These are phyloP conservation scores for Meliscaeva auricollis DNA, from an alignment of 2,888 invertebrate genomes.

Conservation along the genomic window DNA sequence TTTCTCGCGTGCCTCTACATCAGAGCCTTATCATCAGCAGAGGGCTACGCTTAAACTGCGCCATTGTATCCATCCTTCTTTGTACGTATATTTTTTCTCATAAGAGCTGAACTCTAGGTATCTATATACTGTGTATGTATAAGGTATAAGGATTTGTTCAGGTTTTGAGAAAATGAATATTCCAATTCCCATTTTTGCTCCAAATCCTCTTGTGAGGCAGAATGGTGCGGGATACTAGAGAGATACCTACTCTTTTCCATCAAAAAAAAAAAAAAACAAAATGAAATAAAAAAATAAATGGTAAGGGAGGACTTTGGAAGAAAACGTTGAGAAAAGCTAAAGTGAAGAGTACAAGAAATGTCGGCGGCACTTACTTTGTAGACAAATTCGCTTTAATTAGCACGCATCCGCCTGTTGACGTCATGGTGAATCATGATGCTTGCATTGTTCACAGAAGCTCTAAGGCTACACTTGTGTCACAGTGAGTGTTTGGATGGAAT, in stretches of 20 bases:
- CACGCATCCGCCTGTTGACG: constrained; percentile 76
- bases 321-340: constrained; percentile 43
- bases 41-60: constrained; percentile 62
- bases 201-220: constrained; percentile 37
- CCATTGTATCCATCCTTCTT: constrained; percentile 61
- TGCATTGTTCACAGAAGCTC: constrained; percentile 62
- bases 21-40: constrained; percentile 12
- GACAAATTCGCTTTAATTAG: constrained; percentile 75
- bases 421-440: constrained; percentile 58
- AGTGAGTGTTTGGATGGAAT: constrained; percentile 67
- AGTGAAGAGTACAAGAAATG: constrained; percentile 54
- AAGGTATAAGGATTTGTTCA: constrained; percentile 5
- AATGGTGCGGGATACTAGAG: not conserved
- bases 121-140: not conserved
- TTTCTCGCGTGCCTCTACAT: constrained; percentile 49
- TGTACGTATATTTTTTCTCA: constrained; percentile 18
- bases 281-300: not conserved
- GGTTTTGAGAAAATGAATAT: constrained; percentile 44
- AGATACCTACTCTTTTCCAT: not conserved
- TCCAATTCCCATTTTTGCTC: constrained; percentile 45
- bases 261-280: too few relatives aligned
- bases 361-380: constrained; percentile 75
- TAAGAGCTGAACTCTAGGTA: constrained; percentile 1
- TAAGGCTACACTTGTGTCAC: constrained; percentile 58
- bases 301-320: constrained; percentile 4